Percentiles rank a stretch among this genome's conserved stretches.
phyloP scores from a whole-genome alignment of 2,888 invertebrate genomes.

The Bimastos eiseni region DNA sequence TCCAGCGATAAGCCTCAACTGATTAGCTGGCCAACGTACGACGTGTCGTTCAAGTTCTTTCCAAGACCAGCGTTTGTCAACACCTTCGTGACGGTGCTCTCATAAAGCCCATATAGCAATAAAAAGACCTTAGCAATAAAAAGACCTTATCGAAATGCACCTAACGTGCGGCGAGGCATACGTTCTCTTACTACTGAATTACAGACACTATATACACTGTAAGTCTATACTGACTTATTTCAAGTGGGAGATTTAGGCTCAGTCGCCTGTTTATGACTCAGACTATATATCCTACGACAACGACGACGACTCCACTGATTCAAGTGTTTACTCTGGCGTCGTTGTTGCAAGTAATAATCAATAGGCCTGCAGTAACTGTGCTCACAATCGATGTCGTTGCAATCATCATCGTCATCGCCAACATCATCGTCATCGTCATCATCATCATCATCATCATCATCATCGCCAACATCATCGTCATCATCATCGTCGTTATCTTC shows the following conservation, averaged over 20 bases:
- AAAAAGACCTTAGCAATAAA: not conserved
- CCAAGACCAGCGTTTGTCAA: not conserved
- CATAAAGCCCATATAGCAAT: not conserved
- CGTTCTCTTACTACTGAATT: not conserved
- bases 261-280: not conserved
- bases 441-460: constrained; percentile 37
- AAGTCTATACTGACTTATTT: not conserved
- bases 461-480: constrained; percentile 30
- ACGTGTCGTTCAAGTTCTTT: not conserved
- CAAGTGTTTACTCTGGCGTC: not conserved
- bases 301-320: not conserved
- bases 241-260: not conserved
- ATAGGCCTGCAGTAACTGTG: no score
- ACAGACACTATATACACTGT: not conserved
- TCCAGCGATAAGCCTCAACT: not conserved
- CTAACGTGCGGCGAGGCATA: not conserved
- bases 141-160: not conserved
- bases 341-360: not conserved
- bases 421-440: constrained; percentile 23
- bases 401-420: not conserved
- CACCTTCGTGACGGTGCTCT: not conserved
- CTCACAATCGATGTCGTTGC: not conserved
- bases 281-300: not conserved
- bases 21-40: not conserved
- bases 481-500: constrained; percentile 24